Evolutionary conservation across 2,888 invertebrate species (phyloP).

Genomic region (Nemotelus nigrinus): DNA sequence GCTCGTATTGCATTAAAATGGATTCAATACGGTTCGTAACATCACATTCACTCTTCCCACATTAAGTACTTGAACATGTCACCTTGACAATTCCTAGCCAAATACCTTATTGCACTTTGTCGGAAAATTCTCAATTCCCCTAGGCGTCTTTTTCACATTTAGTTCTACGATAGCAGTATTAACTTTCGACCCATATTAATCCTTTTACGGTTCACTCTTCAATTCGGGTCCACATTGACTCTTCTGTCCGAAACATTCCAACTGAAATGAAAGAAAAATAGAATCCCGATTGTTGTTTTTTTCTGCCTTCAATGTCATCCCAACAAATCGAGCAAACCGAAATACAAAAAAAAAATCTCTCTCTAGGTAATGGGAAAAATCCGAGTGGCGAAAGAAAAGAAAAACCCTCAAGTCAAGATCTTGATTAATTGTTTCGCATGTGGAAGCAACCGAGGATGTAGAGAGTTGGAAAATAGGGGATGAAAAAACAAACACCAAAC

Average conservation of each 20-base stretch:
- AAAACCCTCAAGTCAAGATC: constrained; percentile 29
- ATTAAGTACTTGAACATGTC: too few relatives aligned
- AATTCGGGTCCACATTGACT: neutral
- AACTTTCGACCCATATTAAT: constrained; percentile 33
- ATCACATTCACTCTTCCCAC: too few relatives aligned
- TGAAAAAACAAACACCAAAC: neutral
- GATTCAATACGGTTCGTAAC: too few relatives aligned
- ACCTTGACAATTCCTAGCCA: neutral
- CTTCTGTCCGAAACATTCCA: too few relatives aligned
- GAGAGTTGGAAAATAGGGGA: neutral
- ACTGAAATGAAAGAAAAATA: too few relatives aligned
- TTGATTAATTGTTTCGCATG: constrained; percentile 27
- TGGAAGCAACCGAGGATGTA: neutral
- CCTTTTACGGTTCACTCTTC: neutral
- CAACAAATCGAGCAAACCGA: too few relatives aligned
- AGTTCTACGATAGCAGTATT: constrained; percentile 1
- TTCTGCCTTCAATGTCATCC: too few relatives aligned
- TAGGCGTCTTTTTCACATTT: neutral
- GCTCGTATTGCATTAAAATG: too few relatives aligned
- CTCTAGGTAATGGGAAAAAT: neutral
- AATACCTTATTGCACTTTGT: neutral
- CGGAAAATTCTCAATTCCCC: neutral
- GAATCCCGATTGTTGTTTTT: too few relatives aligned
- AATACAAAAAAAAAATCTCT: neutral
- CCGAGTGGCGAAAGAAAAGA: neutral